Evolutionary conservation across 2,888 invertebrate species (phyloP), one percentile per base, ranked within the genome.

Genomic region (Bombylius discolor): DNA sequence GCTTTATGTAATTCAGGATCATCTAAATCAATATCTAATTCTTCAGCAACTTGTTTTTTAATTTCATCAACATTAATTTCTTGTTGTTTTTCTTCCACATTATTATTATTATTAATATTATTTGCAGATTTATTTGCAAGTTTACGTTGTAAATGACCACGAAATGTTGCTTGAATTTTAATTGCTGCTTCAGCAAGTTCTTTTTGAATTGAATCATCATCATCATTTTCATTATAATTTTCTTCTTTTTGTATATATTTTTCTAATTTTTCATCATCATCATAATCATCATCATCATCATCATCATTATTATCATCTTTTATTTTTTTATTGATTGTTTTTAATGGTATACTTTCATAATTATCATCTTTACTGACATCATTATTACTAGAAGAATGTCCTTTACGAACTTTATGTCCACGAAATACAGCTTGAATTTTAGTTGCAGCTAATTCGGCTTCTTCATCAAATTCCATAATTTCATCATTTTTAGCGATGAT

Each of bases 121-220:
- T 79, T 79, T 60, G 77, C 77, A 58, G 71, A 73, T 44, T 70
- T 71, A 34, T 61, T 64, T 55, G 67, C 71, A 69, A 87, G 80
- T 77, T 89, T 89, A 68, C 88, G 83, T 49, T 89, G 85, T 81
- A 90, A 83, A 76, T 92, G 91, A 56, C 91, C 91, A 63, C 91
- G 81, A 80, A 92, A 93, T 23, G 89, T 89, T 8, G 92, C 91
- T 74, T 93, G 92, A 71, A 93, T 93, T 79, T 90, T 92, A 53
- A 88, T 86, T 45, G 92, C 93, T 5, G 90, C 90, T 72, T 83
- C 77, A 71, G 85, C 85, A 62, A 90, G 77, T 66, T 89, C 90
- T 89, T 79, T 61, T 61, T 57, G 59, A 54, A 53, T 47, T 5
- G 8, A 34, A 49, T 52, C 32, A 34, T 11, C 7, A 42, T 42